These are phyloP conservation scores for Melanotaenia pygmaea DNA, from an alignment of 2,797 vertebrate species.

Conservation along the genomic window DNA sequence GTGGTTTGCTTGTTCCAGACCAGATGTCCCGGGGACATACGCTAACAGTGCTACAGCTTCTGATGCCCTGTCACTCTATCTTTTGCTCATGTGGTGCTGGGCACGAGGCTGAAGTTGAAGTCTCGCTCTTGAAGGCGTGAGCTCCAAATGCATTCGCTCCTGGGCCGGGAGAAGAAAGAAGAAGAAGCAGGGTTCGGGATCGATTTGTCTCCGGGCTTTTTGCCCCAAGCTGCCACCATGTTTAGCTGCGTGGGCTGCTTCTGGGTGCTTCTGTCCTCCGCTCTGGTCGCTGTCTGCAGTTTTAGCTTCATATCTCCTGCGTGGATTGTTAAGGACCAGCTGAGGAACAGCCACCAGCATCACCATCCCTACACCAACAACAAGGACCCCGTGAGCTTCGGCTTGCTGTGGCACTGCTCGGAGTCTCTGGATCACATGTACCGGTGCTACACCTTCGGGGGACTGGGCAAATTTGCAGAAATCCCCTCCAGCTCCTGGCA, in stretches of 20 bases:
- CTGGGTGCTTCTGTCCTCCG: slow-evolving; percentile 91
- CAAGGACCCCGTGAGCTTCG: slow-evolving; percentile 87
- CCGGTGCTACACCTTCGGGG: slow-evolving; percentile 89
- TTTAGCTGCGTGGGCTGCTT: slow-evolving; percentile 92
- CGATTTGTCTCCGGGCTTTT: slow-evolving; percentile 75
- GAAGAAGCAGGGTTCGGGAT: slow-evolving; percentile 81
- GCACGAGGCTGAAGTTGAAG: slow-evolving; percentile 62
- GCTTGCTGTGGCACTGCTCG: slow-evolving; percentile 91
- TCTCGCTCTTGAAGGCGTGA: slow-evolving; percentile 66
- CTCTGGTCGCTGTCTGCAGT: slow-evolving; percentile 88
- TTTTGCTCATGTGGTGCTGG: slow-evolving; percentile 54
- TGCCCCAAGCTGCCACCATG: slow-evolving; percentile 85
- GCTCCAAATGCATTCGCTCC: slow-evolving; percentile 87
- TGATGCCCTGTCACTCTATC: slow-evolving; percentile 25
- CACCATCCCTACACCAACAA: slow-evolving; percentile 41
- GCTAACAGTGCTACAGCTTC: slow-evolving; percentile 19
- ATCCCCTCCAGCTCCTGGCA: slow-evolving; percentile 95
- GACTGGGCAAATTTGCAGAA: slow-evolving; percentile 87
- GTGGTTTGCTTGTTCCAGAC: slow-evolving; percentile 2
- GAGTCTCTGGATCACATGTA: slow-evolving; percentile 85
- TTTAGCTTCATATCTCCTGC: slow-evolving; percentile 91
- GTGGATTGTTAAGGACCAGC: slow-evolving; percentile 88
- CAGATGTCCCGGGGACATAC: slow-evolving; percentile 56
- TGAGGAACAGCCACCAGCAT: slow-evolving; percentile 64
- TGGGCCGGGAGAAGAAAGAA: slow-evolving; percentile 84